Percentiles rank a stretch among this genome's conserved stretches.
phyloP scores from a whole-genome alignment of 2,797 vertebrate genomes.

The Takifugu ocellatus region DNA sequence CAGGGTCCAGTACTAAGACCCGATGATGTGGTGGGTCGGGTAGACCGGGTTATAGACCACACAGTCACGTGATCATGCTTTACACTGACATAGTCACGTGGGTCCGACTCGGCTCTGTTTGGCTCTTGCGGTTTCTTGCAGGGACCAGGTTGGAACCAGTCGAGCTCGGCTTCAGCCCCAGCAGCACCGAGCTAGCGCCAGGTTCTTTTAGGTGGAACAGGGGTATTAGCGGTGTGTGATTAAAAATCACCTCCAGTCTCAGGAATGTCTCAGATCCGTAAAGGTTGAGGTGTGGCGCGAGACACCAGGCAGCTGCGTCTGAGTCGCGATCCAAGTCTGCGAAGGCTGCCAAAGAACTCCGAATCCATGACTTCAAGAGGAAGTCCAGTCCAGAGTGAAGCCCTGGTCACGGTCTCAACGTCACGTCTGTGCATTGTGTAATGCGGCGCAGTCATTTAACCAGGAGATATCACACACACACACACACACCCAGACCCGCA shows the following conservation, averaged over 20 bases:
- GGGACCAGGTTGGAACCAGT: no score
- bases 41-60: no score
- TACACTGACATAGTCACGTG: no score
- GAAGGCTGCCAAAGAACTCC: slow-evolving; percentile 46
- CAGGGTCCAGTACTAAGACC: no score
- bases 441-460: slow-evolving; percentile 36
- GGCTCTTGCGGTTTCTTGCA: no score
- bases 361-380: slow-evolving; percentile 47
- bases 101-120: no score
- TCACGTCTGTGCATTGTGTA: slow-evolving; percentile 34
- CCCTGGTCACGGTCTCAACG: slow-evolving; percentile 29
- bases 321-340: slow-evolving; percentile 13
- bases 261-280: slow-evolving; percentile 63
- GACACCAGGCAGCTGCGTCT: slow-evolving; percentile 16
- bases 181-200: no score
- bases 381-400: slow-evolving; percentile 39
- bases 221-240: slow-evolving; percentile 40
- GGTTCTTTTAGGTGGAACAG: no score
- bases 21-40: no score
- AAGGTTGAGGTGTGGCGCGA: slow-evolving; percentile 46
- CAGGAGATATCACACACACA: slow-evolving; percentile 25
- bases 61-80: no score
- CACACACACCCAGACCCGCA: slow-evolving; percentile 29
- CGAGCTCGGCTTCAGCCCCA: no score
- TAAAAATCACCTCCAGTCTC: slow-evolving; percentile 54